Evolutionary conservation across 2,888 invertebrate genomes (phyloP).

Genomic region (Amphipoea lucens): DNA sequence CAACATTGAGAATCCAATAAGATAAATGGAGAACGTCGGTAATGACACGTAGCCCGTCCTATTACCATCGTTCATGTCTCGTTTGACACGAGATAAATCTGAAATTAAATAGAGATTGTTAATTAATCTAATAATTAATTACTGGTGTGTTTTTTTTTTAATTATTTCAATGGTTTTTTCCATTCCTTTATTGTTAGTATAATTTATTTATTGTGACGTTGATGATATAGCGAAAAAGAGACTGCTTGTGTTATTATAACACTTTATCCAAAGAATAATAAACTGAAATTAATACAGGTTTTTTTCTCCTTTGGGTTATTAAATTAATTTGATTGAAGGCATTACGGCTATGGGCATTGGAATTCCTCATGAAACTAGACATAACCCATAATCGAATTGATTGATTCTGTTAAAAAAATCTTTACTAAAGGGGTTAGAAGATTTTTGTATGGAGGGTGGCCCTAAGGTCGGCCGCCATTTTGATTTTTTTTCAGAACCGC

Average conservation of each 20-base stretch:
- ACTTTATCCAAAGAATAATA: background rate
- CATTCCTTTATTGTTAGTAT: background rate
- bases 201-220: background rate
- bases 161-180: background rate
- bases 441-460: no score
- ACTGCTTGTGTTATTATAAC: background rate
- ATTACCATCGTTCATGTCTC: background rate
- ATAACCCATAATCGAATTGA: background rate
- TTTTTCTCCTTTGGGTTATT: background rate
- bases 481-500: no score
- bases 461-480: no score
- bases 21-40: constrained; percentile 28
- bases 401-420: background rate
- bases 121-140: background rate
- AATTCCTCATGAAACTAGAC: background rate
- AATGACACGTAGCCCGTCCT: background rate
- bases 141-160: background rate
- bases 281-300: background rate
- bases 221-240: background rate
- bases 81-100: constrained; percentile 11
- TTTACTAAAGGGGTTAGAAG: no score
- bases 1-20: constrained; percentile 49
- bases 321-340: background rate
- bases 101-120: constrained; percentile 4
- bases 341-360: background rate